Conservation (phyloP, 2,113 vertebrate genomes). For the Poecile atricapillus region DNA sequence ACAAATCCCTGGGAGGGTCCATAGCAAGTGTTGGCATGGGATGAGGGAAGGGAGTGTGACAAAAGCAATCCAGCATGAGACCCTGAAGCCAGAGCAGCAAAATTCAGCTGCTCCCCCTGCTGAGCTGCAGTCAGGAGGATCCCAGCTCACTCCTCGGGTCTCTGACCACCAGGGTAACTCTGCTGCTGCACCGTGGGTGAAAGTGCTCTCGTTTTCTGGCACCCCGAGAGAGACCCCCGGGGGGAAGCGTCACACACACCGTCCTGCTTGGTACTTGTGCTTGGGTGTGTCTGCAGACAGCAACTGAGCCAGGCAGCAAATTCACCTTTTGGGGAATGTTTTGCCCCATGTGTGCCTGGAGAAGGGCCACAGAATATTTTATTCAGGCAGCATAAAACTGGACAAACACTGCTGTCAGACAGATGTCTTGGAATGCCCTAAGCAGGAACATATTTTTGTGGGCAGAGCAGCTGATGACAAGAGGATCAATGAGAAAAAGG, state of each 20-base stretch:
- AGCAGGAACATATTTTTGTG: background rate
- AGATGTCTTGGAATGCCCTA: background rate
- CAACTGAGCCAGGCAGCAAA: background rate
- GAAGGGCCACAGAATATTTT: background rate
- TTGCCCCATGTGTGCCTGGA: background rate
- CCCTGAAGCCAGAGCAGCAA: background rate
- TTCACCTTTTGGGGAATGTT: background rate
- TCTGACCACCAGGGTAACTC: background rate
- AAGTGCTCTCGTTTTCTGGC: background rate
- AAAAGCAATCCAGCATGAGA: background rate
- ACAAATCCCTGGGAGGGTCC: background rate
- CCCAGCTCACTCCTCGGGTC: fast-evolving
- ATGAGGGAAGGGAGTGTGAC: background rate
- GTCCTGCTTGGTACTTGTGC: background rate
- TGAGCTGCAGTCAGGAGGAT: background rate
- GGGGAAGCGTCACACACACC: fast-evolving
- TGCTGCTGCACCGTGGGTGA: fast-evolving
- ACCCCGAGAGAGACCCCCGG: fast-evolving
- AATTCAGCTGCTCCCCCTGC: background rate
- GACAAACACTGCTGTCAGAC: background rate
- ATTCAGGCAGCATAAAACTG: background rate
- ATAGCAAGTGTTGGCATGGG: background rate
- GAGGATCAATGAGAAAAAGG: background rate
- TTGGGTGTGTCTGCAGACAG: background rate
- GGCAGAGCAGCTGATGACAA: background rate